Base-by-base conservation (phyloP, 2,888 invertebrate species). In the Pollenia angustigena region DNA sequence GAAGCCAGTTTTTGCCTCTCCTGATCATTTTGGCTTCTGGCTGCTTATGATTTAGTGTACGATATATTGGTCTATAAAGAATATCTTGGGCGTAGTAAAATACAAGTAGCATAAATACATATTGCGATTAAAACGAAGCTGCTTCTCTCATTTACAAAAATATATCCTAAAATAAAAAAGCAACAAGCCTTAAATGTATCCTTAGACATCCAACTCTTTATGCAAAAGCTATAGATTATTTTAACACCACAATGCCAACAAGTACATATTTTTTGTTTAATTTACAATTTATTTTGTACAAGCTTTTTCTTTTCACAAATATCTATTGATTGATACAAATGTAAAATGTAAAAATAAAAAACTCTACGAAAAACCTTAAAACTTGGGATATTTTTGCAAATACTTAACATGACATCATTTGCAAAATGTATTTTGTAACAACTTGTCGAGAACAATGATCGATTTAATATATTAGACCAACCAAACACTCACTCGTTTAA, bases 361-460 rank as follows among this genome's bases (percentile, higher is more conserved):
- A 56, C 16, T 46, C 0, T 40, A 54, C 32, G 32, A 69, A 60
- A 76, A 69, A 50, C 32, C 12, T 6, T 23, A 68, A 11, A 54
- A 14, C 14, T 4, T 52, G 32, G 16, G 32, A 12, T 54, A 40
- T 42, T 79, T 79, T 75, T 18, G 56, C 18, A 72, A 72, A 84
- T 52, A 46, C 60, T 75, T 56, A 87, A 84, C 66, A 81, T 87
- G 87, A 87, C 83, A 85, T 87, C 75, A 85, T 87, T 82, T 80
- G 81, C 76, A 81, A 87, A 87, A 88, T 88, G 74, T 78, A 88
- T 87, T 89, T 88, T 85, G 75, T 66, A 89, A 88, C 89, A 89
- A 90, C 87, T 90, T 90, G 92, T 92, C 92, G 89, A 90, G 89
- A 90, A 91, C 91, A 92, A 92, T 92, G 91, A 92, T 92, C 91